phyloP scores from a whole-genome alignment of 2,113 vertebrate species.

The Amphiprion percula region DNA sequence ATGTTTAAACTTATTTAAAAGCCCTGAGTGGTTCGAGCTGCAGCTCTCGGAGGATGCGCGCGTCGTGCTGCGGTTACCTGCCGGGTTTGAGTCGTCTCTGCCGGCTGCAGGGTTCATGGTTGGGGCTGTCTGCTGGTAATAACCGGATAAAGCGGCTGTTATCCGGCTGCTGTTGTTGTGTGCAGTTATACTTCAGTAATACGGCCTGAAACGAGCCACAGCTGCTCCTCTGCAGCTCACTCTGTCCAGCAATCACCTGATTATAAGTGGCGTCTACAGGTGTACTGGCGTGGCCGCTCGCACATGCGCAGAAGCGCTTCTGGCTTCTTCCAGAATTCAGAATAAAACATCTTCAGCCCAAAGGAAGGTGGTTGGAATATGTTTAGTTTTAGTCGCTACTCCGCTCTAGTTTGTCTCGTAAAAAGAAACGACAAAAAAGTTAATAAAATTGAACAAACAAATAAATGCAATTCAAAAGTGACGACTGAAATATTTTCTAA shows the following conservation, averaged over 20 bases:
- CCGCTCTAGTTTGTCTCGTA: too few relatives aligned
- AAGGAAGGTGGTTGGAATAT: too few relatives aligned
- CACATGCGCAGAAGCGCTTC: slow-evolving; percentile 64
- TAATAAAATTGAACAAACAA: too few relatives aligned
- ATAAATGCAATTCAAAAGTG: too few relatives aligned
- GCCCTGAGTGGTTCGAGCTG: background rate
- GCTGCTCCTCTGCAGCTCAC: background rate
- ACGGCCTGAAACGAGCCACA: slow-evolving; percentile 36
- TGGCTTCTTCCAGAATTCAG: too few relatives aligned
- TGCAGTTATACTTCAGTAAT: slow-evolving; percentile 76
- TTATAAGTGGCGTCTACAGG: slow-evolving; percentile 73
- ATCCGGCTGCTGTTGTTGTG: background rate
- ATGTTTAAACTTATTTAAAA: background rate
- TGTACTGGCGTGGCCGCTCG: slow-evolving; percentile 25
- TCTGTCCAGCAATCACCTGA: slow-evolving; percentile 73
- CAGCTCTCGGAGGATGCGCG: too few relatives aligned
- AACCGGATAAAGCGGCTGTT: slow-evolving; percentile 20
- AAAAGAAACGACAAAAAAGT: too few relatives aligned
- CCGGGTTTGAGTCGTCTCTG: slow-evolving; percentile 52
- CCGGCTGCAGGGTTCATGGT: slow-evolving; percentile 60
- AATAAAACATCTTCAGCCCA: too few relatives aligned
- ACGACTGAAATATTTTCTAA: too few relatives aligned
- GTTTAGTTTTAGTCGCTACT: too few relatives aligned
- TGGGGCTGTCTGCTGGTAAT: slow-evolving; percentile 1
- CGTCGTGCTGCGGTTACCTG: slow-evolving; percentile 60